phyloP scores from a whole-genome alignment of 2,797 vertebrate species.

The Onychomys leucogaster region DNA sequence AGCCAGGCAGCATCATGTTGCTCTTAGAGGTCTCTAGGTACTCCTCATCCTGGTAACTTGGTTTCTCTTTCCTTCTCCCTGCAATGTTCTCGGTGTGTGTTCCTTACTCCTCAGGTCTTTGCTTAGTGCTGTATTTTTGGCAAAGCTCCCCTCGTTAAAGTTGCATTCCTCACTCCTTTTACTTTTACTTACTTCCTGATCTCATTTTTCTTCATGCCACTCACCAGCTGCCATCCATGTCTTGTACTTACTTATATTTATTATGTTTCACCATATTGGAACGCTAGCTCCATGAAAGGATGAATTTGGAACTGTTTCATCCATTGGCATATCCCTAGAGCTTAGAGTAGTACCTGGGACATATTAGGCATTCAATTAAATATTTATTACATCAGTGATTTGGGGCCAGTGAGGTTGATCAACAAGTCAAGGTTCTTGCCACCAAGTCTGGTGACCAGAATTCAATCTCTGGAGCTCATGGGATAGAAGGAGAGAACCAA shows the following conservation, averaged over 20 bases:
- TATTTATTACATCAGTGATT: slow-evolving; percentile 17
- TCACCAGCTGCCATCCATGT: neutral
- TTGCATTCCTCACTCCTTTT: neutral
- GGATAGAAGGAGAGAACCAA: neutral
- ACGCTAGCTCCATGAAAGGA: neutral
- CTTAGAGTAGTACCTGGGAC: slow-evolving; percentile 17
- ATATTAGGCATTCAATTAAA: slow-evolving; percentile 2
- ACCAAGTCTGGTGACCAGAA: neutral
- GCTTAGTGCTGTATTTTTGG: neutral
- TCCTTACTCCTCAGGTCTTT: neutral
- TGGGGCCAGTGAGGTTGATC: neutral
- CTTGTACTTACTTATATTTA: neutral
- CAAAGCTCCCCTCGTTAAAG: neutral
- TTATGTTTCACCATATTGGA: neutral
- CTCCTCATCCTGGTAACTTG: neutral
- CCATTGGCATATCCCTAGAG: neutral
- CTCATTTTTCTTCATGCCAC: slow-evolving; percentile 24
- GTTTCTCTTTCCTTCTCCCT: neutral
- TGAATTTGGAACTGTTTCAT: neutral
- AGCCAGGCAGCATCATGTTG: too few relatives aligned
- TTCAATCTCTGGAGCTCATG: neutral
- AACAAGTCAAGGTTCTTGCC: neutral
- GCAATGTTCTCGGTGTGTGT: neutral
- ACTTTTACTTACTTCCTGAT: slow-evolving; percentile 1
- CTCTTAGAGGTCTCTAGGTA: neutral